Conservation (phyloP, 2,113 vertebrate species). For the Pantherophis guttatus region DNA sequence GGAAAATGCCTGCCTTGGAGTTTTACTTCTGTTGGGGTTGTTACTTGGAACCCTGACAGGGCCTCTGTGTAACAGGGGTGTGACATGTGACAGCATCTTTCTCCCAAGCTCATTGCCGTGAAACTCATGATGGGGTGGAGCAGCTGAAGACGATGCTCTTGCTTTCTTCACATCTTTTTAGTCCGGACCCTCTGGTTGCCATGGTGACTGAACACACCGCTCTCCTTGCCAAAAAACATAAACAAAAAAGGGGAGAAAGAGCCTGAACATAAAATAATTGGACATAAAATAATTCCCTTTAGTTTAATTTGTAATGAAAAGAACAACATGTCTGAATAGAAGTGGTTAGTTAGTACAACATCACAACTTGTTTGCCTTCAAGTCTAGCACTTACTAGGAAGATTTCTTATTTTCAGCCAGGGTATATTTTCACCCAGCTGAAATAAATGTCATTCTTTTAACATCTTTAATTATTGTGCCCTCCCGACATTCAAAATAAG, state of each 20-base stretch:
- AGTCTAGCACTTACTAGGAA: background rate
- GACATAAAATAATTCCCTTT: background rate
- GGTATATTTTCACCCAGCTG: background rate
- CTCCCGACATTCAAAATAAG: background rate
- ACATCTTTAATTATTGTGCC: constrained; percentile 13
- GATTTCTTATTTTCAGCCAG: background rate
- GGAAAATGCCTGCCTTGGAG: too few species aligned
- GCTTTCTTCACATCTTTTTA: background rate
- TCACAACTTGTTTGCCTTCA: background rate
- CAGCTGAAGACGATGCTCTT: background rate
- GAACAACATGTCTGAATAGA: background rate
- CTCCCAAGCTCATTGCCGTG: background rate
- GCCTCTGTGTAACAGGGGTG: too few species aligned
- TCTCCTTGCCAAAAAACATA: background rate
- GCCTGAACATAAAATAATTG: background rate
- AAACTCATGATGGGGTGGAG: background rate
- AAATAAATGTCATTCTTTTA: background rate
- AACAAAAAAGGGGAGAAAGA: background rate
- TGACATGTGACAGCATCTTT: background rate
- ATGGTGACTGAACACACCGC: background rate
- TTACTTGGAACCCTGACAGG: too few species aligned
- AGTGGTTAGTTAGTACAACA: background rate
- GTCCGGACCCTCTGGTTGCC: background rate
- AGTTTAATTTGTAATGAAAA: background rate
- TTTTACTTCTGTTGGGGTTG: too few species aligned